phyloP scores from a whole-genome alignment of 2,113 vertebrate species.

The Thamnophis sirtalis region DNA sequence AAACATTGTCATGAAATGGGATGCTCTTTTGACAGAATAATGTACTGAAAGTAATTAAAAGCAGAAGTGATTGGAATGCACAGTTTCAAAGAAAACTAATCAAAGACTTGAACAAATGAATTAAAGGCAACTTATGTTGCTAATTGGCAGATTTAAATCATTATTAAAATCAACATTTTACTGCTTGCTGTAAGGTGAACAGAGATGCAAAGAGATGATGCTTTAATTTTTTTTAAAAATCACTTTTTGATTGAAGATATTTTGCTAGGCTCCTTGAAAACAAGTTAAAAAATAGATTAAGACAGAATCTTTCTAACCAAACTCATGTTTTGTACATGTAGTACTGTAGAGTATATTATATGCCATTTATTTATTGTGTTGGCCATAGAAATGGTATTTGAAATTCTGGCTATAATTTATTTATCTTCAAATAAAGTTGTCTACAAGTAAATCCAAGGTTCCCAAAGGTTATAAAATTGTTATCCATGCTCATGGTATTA shows the following conservation, averaged over 20 bases:
- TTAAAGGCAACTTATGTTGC: slow-evolving; percentile 24
- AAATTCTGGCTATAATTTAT: neutral
- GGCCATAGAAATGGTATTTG: neutral
- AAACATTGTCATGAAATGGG: neutral
- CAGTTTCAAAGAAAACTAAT: slow-evolving; percentile 19
- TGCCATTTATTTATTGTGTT: neutral
- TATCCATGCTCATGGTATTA: neutral
- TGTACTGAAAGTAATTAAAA: slow-evolving; percentile 18
- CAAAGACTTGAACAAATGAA: neutral
- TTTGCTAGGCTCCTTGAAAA: neutral
- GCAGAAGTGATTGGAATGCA: neutral
- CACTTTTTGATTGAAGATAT: neutral
- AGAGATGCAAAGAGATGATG: neutral
- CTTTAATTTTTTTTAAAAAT: neutral
- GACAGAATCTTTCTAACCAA: neutral
- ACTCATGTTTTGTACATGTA: neutral
- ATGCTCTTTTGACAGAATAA: neutral
- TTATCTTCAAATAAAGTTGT: neutral
- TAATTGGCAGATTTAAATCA: slow-evolving; percentile 9
- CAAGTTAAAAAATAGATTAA: neutral
- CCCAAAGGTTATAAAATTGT: neutral
- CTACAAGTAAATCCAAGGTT: neutral
- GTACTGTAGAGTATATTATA: neutral
- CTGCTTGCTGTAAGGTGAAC: neutral
- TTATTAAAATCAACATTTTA: slow-evolving; percentile 1